Base-by-base conservation (phyloP, 2,888 invertebrate genomes). In the Platerodrilus igneus region DNA sequence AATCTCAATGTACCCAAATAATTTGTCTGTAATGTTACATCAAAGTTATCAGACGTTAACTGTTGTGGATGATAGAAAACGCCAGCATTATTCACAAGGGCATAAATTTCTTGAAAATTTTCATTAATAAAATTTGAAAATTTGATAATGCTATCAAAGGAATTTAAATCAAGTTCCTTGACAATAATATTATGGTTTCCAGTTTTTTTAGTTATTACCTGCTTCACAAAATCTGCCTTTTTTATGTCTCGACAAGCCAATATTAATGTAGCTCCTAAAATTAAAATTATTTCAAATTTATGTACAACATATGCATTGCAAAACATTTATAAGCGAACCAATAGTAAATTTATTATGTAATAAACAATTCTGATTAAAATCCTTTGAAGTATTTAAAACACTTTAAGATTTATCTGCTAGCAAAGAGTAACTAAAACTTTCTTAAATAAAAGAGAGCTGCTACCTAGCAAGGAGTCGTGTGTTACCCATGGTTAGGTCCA, bases 21-120 rank as follows among this genome's bases (percentile, higher is more conserved):
- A 58, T 77, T 77, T 6, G 71, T 72, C 58, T 76, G 76, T 53
- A 74, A 71, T 7, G 73, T 74, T 26, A 69, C 57, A 55, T 76
- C 76, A 56, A 71, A 72, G 11, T 69, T 66, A 59, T 76, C 74
- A 34, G 62, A 63, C 2, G 76, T 76, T 38, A 69, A 45, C 41
- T 61, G 51, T 44, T 68, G 68, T n/a, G 69, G 70, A 50, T 69
- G 64, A 56, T 71, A 71, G 63, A 75, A 74, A 8, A 75, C 63
- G 10, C 71, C 75, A 13, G 75, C 75, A 56, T 76, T 76, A 56
- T 76, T 76, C 26, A 76, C 68, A 26, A 76, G 51, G 2, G 67
- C 68, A 53, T 68, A 68, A 40, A 66, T 59, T 48, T 62, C 63
- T 16, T 50, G 48, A 57, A 65, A 68, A 50, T 68, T 62, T 1